Evolutionary conservation across 2,888 invertebrate species (phyloP), one percentile per base, ranked within the genome.

Genomic region (Machimus atricapillus): DNA sequence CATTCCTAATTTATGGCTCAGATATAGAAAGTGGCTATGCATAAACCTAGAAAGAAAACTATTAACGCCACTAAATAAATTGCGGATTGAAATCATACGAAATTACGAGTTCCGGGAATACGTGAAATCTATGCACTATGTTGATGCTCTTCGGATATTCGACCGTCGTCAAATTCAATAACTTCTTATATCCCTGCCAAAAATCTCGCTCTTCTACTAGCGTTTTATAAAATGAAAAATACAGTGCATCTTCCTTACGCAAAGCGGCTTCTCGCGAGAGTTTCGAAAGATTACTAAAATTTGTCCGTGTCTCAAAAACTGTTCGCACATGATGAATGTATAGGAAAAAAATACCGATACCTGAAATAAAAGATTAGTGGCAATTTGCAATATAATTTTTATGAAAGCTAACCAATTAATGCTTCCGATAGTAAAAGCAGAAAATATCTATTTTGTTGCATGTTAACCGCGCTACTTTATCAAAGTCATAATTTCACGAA

Each of bases 211-310:
- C 94, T 88, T 96, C 95, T 0, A 96, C 95, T 78, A 98, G 93
- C 0, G 95, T 96, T 91, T 98, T 98, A 92, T 96, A 98, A 91
- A 97, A 98, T 0, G 96, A 97, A 91, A 96, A 98, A 91, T 98
- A 98, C 90, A 98, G 94, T 0, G 97, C 97, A 96, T 97, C 96
- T 93, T 98, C 98, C 1, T 97, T 96, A 1, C 97, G 93, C 86
- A 98, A 94, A 7, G 97, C 94, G 94, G 98, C 96, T 93, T 98
- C 98, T 77, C 97, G 93, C 90, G 98, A 97, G 90, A 97, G 91
- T 76, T 96, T 95, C 0, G 97, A 96, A 81, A 98, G 93, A 91
- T 97, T 96, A 0, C 96, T 96, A 93, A 98, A 97, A 92, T 97
- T 96, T 8, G 95, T 94, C 91, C 96, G 96, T 91, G 96, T 96